A percentile compares a stretch with the other conserved stretches of the same genome.
phyloP scores from a whole-genome alignment of 2,797 vertebrate genomes.

The Knipowitschia caucasica region DNA sequence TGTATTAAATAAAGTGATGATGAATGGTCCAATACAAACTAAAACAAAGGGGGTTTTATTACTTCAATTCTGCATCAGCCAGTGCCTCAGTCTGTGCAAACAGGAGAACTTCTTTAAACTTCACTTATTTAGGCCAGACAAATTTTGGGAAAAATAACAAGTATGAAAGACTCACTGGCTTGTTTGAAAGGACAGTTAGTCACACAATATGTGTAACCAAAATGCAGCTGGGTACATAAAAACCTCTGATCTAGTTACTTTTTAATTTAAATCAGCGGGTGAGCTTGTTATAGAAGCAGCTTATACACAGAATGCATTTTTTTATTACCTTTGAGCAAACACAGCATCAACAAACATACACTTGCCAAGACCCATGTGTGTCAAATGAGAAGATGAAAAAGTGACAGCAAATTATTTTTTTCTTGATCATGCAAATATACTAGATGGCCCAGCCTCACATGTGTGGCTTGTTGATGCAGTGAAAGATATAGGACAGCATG shows the following conservation, averaged over 20 bases:
- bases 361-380: conserved; percentile 14
- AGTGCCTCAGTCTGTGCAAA: conserved; percentile 50
- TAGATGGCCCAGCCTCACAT: conserved; percentile 30
- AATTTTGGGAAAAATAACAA: conserved; percentile 35
- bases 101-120: conserved; percentile 57
- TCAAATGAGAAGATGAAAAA: conserved; percentile 41
- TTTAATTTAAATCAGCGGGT: conserved; percentile 64
- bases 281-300: conserved; percentile 59
- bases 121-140: conserved; percentile 41
- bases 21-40: conserved; percentile 88
- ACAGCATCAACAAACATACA: conserved; percentile 14
- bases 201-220: conserved; percentile 38
- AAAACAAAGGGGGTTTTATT: conserved; percentile 87
- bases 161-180: conserved; percentile 35
- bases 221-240: conserved; percentile 26
- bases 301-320: conserved; percentile 20
- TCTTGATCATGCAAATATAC: conserved; percentile 56
- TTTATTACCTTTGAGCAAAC: conserved; percentile 25
- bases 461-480: conserved; percentile 41
- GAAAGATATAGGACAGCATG: conserved; percentile 24
- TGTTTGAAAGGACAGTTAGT: conserved; percentile 54
- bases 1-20: conserved; percentile 90
- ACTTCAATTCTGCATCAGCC: conserved; percentile 71
- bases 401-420: conserved; percentile 45
- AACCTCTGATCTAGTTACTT: conserved; percentile 46